Conservation (phyloP, 2,797 vertebrate genomes). For the Lepidocolaptes lacrymiger region DNA sequence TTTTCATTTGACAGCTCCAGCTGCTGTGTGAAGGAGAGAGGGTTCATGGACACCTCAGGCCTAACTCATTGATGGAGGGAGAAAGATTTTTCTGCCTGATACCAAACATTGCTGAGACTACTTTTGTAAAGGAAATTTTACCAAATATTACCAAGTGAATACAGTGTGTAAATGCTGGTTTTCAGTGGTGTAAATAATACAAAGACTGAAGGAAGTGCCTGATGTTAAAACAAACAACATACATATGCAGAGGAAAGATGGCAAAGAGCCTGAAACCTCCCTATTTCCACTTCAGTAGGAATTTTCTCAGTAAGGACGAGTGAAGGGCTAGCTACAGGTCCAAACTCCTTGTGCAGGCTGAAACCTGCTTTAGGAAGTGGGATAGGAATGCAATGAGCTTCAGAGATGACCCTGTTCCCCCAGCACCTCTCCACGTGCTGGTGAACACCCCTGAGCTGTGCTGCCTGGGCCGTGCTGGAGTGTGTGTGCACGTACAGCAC, state of each 20-base stretch:
- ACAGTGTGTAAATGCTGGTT: neutral
- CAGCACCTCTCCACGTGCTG: accelerated
- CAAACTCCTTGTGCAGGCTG: neutral
- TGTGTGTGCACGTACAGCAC: neutral
- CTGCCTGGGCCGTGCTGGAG: neutral
- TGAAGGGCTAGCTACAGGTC: neutral
- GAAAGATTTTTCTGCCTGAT: neutral
- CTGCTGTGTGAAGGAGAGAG: neutral
- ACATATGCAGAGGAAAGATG: accelerated
- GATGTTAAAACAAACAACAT: neutral
- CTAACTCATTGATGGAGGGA: neutral
- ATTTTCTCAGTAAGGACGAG: neutral
- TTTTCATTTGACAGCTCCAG: neutral
- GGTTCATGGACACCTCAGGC: neutral
- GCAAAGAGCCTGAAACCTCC: neutral
- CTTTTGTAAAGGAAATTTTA: neutral
- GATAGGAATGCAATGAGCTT: accelerated
- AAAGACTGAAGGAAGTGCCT: neutral
- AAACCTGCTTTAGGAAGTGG: neutral
- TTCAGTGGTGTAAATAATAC: neutral
- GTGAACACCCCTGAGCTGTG: neutral
- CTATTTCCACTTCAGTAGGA: neutral
- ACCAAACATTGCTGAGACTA: neutral
- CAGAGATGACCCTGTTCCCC: neutral
- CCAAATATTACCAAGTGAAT: neutral